phyloP scores from a whole-genome alignment of 2,113 vertebrate species.

The Solea senegalensis region DNA sequence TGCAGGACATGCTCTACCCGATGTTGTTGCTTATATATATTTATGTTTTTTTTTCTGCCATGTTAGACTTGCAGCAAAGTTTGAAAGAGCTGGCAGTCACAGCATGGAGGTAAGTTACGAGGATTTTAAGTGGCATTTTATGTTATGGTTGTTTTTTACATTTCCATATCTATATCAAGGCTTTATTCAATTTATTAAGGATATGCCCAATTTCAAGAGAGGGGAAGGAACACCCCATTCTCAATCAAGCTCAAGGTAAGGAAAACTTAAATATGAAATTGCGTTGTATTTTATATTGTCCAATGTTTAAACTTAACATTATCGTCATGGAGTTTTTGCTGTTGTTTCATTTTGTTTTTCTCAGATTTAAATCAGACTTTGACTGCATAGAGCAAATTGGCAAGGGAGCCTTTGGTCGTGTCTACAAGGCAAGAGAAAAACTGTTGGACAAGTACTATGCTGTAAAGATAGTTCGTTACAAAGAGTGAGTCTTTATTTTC shows the following conservation, averaged over 20 bases:
- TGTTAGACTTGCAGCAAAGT: slow-evolving; percentile 75
- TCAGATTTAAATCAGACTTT: slow-evolving; percentile 74
- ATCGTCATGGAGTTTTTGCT: no score
- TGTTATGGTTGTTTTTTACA: background rate
- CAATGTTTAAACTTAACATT: no score
- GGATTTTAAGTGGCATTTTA: background rate
- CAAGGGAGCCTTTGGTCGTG: slow-evolving; percentile 75
- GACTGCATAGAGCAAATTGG: slow-evolving; percentile 60
- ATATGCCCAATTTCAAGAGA: slow-evolving; percentile 32
- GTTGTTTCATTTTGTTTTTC: background rate
- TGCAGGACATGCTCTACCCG: background rate
- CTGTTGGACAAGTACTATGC: slow-evolving; percentile 59
- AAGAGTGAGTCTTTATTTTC: slow-evolving; percentile 65
- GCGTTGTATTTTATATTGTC: background rate
- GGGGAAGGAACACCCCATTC: slow-evolving; percentile 5
- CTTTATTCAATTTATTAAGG: slow-evolving; percentile 30
- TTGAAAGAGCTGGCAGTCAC: background rate
- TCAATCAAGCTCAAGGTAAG: slow-evolving; percentile 53
- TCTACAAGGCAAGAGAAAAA: slow-evolving; percentile 73
- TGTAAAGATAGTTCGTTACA: slow-evolving; percentile 73
- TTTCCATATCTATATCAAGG: background rate
- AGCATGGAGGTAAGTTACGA: slow-evolving; percentile 65
- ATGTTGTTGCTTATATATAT: background rate
- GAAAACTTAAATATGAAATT: background rate
- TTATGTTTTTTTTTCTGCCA: background rate